phyloP scores from a whole-genome alignment of 2,113 vertebrate genomes.

The Ctenodactylus gundi region DNA sequence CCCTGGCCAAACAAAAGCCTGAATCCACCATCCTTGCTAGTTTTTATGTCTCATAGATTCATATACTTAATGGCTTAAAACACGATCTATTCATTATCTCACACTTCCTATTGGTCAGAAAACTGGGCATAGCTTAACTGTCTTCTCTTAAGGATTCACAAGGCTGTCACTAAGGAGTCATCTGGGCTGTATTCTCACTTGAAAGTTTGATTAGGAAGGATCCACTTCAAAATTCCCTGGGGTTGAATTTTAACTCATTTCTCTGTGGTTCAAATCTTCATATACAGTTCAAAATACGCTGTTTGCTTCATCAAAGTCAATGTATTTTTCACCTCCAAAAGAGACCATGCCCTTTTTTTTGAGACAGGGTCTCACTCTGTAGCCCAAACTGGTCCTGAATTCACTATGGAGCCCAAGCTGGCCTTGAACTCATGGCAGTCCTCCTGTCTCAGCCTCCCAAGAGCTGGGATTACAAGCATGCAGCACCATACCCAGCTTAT shows the following conservation, averaged over 20 bases:
- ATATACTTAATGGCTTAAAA: not conserved
- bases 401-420: too few species aligned
- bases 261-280: not conserved
- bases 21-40: not conserved
- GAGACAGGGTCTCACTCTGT: too few species aligned
- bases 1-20: not conserved
- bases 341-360: not conserved
- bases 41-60: not conserved
- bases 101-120: not conserved
- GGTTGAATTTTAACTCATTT: constrained; percentile 6
- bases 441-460: too few species aligned
- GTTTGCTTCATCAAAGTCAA: not conserved
- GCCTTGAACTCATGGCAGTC: too few species aligned
- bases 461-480: too few species aligned
- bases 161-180: not conserved
- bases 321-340: not conserved
- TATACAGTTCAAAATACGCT: not conserved
- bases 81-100: not conserved
- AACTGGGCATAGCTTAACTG: not conserved
- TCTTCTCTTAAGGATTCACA: not conserved
- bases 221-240: not conserved
- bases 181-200: not conserved
- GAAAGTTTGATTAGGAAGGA: not conserved
- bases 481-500: too few species aligned
- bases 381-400: too few species aligned